Base-by-base conservation (phyloP, 2,113 vertebrate species). In the Phycodurus eques region DNA sequence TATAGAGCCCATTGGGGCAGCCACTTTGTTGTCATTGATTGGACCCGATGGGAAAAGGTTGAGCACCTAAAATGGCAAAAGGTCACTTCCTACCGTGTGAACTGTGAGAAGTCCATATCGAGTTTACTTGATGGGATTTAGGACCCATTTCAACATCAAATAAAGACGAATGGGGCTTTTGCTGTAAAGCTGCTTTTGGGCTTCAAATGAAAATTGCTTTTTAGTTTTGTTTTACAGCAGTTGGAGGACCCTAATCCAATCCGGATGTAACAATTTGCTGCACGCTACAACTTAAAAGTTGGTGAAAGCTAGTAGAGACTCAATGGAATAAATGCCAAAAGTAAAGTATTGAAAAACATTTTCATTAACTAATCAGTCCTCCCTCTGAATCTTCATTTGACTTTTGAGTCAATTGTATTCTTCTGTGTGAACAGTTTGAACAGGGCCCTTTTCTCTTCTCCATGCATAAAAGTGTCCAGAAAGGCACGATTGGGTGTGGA, bases 21-120 rank as follows among this genome's bases (percentile, higher is more conserved):
- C 67, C 63, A 88, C 91, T 92, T 92, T 92, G 90, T 92, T 91
- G 86, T 85, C 88, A 92, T 93, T 88, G 93, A 93, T 92, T 90
- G 87, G 86, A 82, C 91, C 91, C 92, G 90, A 92, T 91, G 84
- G 49, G 69, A 67, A 91, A 91, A 93, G 93, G 90, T 93, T 88
- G 87, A 54, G 77, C 78, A 73, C 72, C 75, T 74, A 85, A 89
- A 89, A 88, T 35, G 31, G 82, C 88, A 81, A 93, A 93, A 94
- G 92, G 92, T 93, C 90, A 91, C 85, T 83, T 87, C 87, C 87
- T 83, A 83, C 86, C 83, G 68, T 42, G 35, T 69, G 81, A 82
- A 81, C 84, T 47, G 85, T 82, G 74, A 83, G 85, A 88, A 82
- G 83, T 86, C 77, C 54, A 69, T 86, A 80, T 82, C 82, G 82